Conservation (phyloP, 2,797 vertebrate species). For the Myiotriccus ornatus region DNA sequence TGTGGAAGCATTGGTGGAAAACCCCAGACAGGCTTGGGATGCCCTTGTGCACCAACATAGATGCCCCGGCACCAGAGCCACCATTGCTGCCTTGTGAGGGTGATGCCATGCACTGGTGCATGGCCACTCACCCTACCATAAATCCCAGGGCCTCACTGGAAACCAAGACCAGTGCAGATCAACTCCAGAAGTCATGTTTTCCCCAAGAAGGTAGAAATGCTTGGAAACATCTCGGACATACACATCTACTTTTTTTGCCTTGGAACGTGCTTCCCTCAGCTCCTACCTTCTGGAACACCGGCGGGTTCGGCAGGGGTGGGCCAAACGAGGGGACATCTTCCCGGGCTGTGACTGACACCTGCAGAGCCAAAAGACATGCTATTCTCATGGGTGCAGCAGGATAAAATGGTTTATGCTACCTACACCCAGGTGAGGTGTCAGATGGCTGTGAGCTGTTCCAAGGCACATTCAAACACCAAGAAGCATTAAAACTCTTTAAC, state of each 20-base stretch:
- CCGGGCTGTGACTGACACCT: slow-evolving; percentile 94
- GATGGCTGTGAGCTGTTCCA: neutral
- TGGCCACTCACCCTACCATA: fast-evolving
- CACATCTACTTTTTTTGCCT: too few relatives aligned
- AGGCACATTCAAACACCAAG: neutral
- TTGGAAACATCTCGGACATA: fast-evolving
- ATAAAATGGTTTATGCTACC: neutral
- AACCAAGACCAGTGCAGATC: neutral
- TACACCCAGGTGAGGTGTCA: neutral
- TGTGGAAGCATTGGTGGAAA: neutral
- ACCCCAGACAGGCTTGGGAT: neutral
- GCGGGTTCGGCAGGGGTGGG: slow-evolving; percentile 88
- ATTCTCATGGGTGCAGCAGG: fast-evolving
- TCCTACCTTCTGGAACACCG: slow-evolving; percentile 92
- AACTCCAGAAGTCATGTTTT: fast-evolving
- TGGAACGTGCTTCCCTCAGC: fast-evolving
- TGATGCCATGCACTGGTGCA: neutral
- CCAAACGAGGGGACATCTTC: slow-evolving; percentile 94
- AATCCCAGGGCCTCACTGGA: neutral
- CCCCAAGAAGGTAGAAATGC: fast-evolving
- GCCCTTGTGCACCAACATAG: neutral
- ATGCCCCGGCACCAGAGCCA: fast-evolving
- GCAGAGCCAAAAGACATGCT: neutral
- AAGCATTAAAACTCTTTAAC: neutral
- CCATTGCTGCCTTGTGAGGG: fast-evolving